A percentile compares a stretch with the other conserved stretches of the same genome.
Conservation (phyloP, 1,140 invertebrate genomes). For the Venturia canescens region DNA sequence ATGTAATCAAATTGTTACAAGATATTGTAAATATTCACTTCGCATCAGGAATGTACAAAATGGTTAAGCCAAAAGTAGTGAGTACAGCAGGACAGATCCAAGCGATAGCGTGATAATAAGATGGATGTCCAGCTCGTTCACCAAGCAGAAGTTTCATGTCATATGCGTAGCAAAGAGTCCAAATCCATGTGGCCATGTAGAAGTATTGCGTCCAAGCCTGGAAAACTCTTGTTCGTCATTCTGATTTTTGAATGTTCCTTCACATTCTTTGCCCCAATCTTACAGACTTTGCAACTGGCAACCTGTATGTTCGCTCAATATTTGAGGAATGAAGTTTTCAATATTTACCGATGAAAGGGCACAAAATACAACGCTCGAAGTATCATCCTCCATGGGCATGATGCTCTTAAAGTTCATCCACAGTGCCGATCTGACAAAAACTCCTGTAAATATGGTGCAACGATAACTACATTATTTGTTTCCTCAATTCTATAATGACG, state of each 20-base stretch:
- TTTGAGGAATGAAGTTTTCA: background rate
- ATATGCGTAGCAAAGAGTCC: slow-evolving; percentile 89
- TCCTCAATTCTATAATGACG: background rate
- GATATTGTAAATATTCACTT: slow-evolving; percentile 78
- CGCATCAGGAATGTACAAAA: slow-evolving; percentile 86
- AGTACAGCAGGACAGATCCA: slow-evolving; percentile 85
- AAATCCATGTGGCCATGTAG: slow-evolving; percentile 89
- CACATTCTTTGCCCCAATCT: no score
- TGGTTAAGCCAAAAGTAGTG: slow-evolving; percentile 82
- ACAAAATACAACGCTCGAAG: slow-evolving; percentile 83
- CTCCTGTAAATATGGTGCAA: slow-evolving; percentile 76
- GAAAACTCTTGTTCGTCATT: slow-evolving; percentile 60
- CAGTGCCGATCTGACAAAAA: slow-evolving; percentile 83
- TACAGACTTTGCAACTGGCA: no score
- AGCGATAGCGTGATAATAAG: slow-evolving; percentile 82
- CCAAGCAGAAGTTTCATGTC: slow-evolving; percentile 84
- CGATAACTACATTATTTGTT: background rate
- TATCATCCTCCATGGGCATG: slow-evolving; percentile 81
- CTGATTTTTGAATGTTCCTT: background rate
- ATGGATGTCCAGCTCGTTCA: slow-evolving; percentile 78
- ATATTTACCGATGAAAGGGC: slow-evolving; percentile 83
- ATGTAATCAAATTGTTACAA: background rate
- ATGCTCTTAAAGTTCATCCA: slow-evolving; percentile 84
- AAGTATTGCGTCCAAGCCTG: slow-evolving; percentile 91
- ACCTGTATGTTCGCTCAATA: no score